Evolutionary conservation across 2,888 invertebrate species (phyloP), one percentile per base, ranked within the genome.

Genomic region (Dinocampus coccinellae): DNA sequence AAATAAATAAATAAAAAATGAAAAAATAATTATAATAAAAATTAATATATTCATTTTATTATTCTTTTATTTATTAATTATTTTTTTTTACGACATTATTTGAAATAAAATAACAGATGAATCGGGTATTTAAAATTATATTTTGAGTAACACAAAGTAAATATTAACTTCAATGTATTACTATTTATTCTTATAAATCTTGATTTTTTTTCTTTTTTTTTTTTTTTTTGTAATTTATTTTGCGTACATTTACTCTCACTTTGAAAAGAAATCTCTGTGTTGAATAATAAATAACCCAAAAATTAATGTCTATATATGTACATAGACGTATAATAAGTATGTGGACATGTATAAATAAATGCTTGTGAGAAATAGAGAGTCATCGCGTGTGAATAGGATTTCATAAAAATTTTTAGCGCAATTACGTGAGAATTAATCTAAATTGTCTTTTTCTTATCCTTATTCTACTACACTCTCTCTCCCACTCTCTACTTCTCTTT

Each of bases 361-460:
- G 55, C 22, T 26, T 55, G 47, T 47, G 55, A 55, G 55, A 55
- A 55, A 55, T 55, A 26, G 26, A 55, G 55, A 55, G 55, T 55
- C 55, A 55, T 55, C 55, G 55, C 55, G 55, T 55, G 55, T 55
- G 24, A 55, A 47, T 16, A 47, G 47, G 16, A 47, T 47, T 47
- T 47, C 47, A 47, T 47, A 47, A 47, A 47, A 47, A 47, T n/a
- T 47, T 39, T 47, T 47, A 47, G 16, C 47, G 47, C 47, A 47
- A 47, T 47, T 55, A 55, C 55, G 55, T 55, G 55, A 22, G 47
- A 47, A 47, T n/a, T 47, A 47, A 47, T 47, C 16, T 47, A 1
- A 47, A 47, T n/a, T 39, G n/a, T 13, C 36, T 39, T n/a, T 39
- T 39, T 39, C n/a, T 39, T n/a, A 39, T 11, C n/a, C 3, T 13